Evolutionary conservation across 2,113 vertebrate species (phyloP).

Genomic region (Galemys pyrenaicus): DNA sequence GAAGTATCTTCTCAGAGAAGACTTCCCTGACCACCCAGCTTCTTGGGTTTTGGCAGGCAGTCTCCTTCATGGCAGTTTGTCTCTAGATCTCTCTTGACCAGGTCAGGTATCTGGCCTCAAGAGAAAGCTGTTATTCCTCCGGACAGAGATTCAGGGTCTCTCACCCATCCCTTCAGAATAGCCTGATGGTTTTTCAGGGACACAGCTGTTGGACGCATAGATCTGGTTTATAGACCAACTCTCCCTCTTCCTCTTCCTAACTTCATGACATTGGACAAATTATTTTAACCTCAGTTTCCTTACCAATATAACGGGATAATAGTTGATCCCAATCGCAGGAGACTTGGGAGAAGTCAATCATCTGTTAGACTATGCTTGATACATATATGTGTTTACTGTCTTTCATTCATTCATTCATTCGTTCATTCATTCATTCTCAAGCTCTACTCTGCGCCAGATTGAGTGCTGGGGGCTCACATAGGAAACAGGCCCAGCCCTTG

Average conservation of each 20-base stretch:
- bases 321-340: not conserved
- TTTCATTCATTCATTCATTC: not conserved
- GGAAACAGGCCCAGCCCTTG: not conserved
- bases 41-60: not conserved
- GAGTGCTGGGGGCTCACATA: not conserved
- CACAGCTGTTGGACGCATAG: not conserved
- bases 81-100: not conserved
- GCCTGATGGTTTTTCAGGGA: not conserved
- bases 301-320: not conserved
- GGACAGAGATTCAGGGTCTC: not conserved
- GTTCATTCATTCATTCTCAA: not conserved
- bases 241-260: not conserved
- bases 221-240: not conserved
- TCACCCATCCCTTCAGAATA: not conserved
- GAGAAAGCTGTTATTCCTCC: not conserved
- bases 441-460: not conserved
- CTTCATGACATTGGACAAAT: not conserved
- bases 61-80: not conserved
- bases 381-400: not conserved
- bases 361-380: not conserved
- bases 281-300: conserved; percentile 7
- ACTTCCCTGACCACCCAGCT: not conserved
- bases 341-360: not conserved
- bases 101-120: not conserved
- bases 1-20: not conserved